Conservation (phyloP, 2,797 vertebrate genomes). For the Trichosurus vulpecula region DNA sequence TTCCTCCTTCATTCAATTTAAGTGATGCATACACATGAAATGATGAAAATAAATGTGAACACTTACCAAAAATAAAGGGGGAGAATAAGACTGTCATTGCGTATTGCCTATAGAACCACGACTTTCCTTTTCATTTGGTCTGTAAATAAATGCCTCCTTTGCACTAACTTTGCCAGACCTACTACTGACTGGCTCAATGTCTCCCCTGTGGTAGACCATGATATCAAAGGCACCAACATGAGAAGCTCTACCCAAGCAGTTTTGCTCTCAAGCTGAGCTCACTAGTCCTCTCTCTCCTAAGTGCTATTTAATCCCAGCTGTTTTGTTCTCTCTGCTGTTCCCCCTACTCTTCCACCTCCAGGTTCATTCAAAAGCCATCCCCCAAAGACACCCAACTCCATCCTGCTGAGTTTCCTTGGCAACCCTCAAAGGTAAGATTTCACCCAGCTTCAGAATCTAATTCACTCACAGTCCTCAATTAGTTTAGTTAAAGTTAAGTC, state of each 20-base stretch:
- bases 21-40: background rate
- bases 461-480: constrained; percentile 59
- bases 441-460: constrained; percentile 46
- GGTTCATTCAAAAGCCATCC: constrained; percentile 63
- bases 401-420: constrained; percentile 69
- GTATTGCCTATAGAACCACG: background rate
- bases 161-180: background rate
- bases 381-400: constrained; percentile 32
- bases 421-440: constrained; percentile 66
- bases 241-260: background rate
- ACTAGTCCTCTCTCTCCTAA: constrained; percentile 27
- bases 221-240: background rate
- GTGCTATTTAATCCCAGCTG: constrained; percentile 51
- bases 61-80: background rate
- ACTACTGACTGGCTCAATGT: constrained; percentile 14
- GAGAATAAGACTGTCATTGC: background rate
- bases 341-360: constrained; percentile 50
- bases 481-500: constrained; percentile 31
- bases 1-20: background rate
- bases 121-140: background rate
- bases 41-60: background rate
- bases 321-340: constrained; percentile 48
- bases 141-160: background rate
- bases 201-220: background rate
- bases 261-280: constrained; percentile 12